Conservation (phyloP, 2,888 invertebrate species). For the Atherix ibis region DNA sequence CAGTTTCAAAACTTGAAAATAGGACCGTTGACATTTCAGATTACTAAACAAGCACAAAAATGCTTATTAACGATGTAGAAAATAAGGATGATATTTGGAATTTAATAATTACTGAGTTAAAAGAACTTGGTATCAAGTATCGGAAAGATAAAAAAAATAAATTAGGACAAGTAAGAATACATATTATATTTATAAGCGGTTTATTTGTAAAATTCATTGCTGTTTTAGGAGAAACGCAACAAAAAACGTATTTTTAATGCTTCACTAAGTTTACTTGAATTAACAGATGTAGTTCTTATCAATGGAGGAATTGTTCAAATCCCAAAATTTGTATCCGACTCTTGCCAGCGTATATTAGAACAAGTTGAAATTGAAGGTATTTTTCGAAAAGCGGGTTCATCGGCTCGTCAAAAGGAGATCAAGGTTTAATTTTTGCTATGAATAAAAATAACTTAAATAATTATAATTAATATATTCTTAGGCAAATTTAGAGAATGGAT, state of each 20-base stretch:
- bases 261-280: slow-evolving; percentile 35
- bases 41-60: no score
- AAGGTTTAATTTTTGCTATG: no score
- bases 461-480: slow-evolving; percentile 23
- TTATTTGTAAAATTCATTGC: neutral
- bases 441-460: neutral
- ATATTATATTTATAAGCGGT: neutral
- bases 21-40: no score
- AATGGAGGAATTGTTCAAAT: slow-evolving; percentile 55
- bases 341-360: slow-evolving; percentile 49
- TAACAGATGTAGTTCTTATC: slow-evolving; percentile 42
- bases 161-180: slow-evolving; percentile 34
- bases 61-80: slow-evolving; percentile 39
- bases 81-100: slow-evolving; percentile 38
- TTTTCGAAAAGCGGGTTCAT: slow-evolving; percentile 78
- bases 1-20: no score
- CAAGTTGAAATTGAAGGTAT: slow-evolving; percentile 65
- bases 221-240: slow-evolving; percentile 13
- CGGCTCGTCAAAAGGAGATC: slow-evolving; percentile 65
- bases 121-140: slow-evolving; percentile 54
- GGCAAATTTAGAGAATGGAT: slow-evolving; percentile 55
- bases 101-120: slow-evolving; percentile 47
- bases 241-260: slow-evolving; percentile 36
- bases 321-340: slow-evolving; percentile 55
- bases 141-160: slow-evolving; percentile 49